Evolutionary conservation across 2,113 vertebrate species (phyloP).

Genomic region (Sceloporus undulatus): DNA sequence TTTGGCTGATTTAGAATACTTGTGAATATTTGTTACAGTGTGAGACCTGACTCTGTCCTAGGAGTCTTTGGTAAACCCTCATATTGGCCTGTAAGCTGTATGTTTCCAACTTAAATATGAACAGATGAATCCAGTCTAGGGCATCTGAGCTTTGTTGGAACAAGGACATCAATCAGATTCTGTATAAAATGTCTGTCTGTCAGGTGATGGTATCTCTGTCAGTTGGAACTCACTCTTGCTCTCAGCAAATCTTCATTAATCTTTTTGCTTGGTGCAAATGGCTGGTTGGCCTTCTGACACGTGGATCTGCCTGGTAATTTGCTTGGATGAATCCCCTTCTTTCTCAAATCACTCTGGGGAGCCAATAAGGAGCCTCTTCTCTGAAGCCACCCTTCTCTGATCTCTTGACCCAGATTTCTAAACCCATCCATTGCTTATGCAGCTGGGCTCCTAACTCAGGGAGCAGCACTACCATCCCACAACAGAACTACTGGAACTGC

Average conservation of each 20-base stretch:
- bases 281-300: neutral
- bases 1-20: neutral
- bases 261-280: neutral
- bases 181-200: neutral
- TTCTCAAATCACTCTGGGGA: conserved; percentile 1
- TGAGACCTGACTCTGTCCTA: neutral
- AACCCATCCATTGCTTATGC: neutral
- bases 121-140: neutral
- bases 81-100: neutral
- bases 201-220: neutral
- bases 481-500: neutral
- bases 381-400: conserved; percentile 16
- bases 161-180: neutral
- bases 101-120: neutral
- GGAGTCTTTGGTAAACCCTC: neutral
- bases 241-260: neutral
- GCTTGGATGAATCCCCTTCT: neutral
- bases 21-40: neutral
- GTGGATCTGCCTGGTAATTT: neutral
- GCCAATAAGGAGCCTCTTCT: conserved; percentile 14
- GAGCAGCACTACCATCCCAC: neutral
- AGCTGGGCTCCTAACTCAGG: conserved; percentile 26
- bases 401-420: conserved; percentile 34
- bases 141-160: neutral
- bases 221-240: too few relatives aligned